A percentile compares a stretch with the other conserved stretches of the same genome.
phyloP scores from a whole-genome alignment of 2,888 invertebrate species.

The Lysandra coridon region DNA sequence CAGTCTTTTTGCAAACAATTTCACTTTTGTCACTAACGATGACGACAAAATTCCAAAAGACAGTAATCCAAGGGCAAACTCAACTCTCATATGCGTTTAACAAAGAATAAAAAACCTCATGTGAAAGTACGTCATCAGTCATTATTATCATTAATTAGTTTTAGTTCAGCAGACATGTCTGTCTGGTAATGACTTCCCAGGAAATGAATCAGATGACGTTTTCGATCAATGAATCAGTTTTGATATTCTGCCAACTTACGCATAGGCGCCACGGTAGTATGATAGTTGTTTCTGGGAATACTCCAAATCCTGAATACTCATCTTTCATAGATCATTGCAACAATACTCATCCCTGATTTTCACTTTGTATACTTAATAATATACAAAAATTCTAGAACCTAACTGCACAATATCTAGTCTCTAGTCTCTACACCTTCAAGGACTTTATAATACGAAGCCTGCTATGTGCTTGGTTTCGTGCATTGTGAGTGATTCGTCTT shows the following conservation, averaged over 20 bases:
- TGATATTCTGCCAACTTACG: conserved; percentile 55
- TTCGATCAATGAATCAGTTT: conserved; percentile 49
- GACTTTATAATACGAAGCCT: no score
- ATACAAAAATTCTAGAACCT: no score
- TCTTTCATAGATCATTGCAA: no score
- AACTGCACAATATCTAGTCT: no score
- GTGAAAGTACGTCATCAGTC: not conserved
- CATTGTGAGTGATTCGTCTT: no score
- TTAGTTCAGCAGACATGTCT: conserved; percentile 14
- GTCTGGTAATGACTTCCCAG: not conserved
- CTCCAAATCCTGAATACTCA: not conserved
- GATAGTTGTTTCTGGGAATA: conserved; percentile 19
- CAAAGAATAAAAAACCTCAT: not conserved
- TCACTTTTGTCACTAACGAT: not conserved
- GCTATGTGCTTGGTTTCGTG: no score
- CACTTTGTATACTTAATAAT: no score
- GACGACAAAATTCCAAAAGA: not conserved
- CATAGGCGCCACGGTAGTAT: conserved; percentile 27
- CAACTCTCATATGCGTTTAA: not conserved
- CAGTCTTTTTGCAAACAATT: not conserved
- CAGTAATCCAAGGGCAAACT: not conserved
- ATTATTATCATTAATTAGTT: not conserved
- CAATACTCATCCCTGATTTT: no score
- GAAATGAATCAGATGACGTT: not conserved
- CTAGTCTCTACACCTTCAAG: no score